Percentiles rank a stretch among this genome's conserved stretches.
Conservation (phyloP, 1,140 invertebrate species). For the Drosophila yakuba region DNA sequence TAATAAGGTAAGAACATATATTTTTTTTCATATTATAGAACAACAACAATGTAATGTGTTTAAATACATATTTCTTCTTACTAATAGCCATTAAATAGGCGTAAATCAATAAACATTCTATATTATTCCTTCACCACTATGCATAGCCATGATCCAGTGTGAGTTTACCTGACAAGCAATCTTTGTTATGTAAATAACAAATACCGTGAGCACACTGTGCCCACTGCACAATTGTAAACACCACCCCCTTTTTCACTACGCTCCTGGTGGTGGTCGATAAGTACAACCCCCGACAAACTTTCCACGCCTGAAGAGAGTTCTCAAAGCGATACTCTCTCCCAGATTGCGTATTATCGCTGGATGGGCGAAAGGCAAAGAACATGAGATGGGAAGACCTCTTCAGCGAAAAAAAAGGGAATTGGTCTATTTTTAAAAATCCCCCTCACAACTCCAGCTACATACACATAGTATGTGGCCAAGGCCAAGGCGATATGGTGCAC, state of each 20-base stretch:
- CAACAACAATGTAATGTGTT: no score
- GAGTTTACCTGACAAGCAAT: background rate
- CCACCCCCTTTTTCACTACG: slow-evolving; percentile 7
- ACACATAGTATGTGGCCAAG: slow-evolving; percentile 23
- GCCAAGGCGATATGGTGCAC: slow-evolving; percentile 25
- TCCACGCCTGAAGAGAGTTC: slow-evolving; percentile 32
- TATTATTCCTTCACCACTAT: no score
- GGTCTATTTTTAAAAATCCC: slow-evolving; percentile 53
- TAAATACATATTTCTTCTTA: no score
- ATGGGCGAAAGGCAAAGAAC: slow-evolving; percentile 1
- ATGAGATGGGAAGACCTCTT: background rate
- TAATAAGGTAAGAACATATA: no score
- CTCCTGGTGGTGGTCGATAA: slow-evolving; percentile 43
- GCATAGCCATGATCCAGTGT: background rate
- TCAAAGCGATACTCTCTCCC: slow-evolving; percentile 2
- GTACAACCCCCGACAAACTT: slow-evolving; percentile 56
- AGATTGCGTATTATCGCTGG: slow-evolving; percentile 46
- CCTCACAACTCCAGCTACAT: slow-evolving; percentile 11
- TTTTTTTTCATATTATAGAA: no score
- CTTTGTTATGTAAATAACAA: background rate
- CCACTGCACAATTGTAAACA: slow-evolving; percentile 23
- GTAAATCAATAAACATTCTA: no score
- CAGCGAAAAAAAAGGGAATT: slow-evolving; percentile 10
- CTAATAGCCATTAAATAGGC: no score
- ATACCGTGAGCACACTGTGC: background rate